Conservation (phyloP, 2,888 invertebrate genomes). For the Lissocephala sabroskyi region DNA sequence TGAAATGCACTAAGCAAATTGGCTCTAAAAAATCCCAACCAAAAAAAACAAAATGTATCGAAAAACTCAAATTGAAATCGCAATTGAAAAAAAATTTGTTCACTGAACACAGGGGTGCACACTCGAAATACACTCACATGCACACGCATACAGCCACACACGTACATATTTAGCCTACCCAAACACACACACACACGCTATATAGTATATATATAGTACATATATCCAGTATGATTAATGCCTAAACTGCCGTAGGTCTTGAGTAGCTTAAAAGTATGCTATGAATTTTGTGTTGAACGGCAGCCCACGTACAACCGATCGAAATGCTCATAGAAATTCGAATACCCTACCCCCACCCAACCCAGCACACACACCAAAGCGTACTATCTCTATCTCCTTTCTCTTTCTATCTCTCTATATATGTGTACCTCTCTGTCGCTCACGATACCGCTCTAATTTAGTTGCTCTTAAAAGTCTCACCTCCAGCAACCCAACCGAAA, state of each 20-base stretch:
- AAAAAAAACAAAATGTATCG: conserved; percentile 19
- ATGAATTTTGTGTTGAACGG: too few species aligned
- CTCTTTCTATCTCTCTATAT: conserved; percentile 20
- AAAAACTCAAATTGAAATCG: conserved; percentile 8
- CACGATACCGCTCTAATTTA: conserved; percentile 12
- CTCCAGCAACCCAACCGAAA: too few species aligned
- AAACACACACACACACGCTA: not conserved
- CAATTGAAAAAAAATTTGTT: conserved; percentile 45
- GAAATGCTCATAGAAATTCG: conserved; percentile 18
- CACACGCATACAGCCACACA: conserved; percentile 6
- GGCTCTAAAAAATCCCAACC: conserved; percentile 21
- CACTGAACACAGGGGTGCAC: conserved; percentile 58
- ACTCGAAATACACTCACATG: conserved; percentile 16
- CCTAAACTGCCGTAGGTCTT: not conserved
- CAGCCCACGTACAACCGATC: conserved; percentile 8
- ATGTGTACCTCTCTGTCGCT: conserved; percentile 5
- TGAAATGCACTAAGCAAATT: not conserved
- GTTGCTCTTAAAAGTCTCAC: too few species aligned
- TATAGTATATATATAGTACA: not conserved
- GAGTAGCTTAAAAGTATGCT: not conserved
- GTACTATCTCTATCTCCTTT: conserved; percentile 18
- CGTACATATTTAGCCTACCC: not conserved
- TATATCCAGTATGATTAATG: not conserved
- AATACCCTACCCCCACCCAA: conserved; percentile 5
- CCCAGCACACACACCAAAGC: not conserved